Evolutionary conservation across 1,140 invertebrate genomes (phyloP), one percentile per base, ranked within the genome.

Genomic region (Cotesia glomerata): DNA sequence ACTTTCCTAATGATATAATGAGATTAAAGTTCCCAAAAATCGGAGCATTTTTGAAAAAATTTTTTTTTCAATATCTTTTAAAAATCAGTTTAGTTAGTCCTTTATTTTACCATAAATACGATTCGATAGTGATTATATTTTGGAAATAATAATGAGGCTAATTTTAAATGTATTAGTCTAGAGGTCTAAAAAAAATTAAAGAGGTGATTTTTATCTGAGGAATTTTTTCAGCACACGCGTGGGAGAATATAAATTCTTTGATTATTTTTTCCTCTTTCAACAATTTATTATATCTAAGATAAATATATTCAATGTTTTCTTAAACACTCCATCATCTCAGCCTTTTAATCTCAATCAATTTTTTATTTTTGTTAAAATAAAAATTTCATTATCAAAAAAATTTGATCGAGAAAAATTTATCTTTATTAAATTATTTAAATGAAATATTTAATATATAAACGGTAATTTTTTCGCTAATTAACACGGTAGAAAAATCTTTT

Each of bases 101-200:
- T 18, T 49, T 26, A 45, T 11, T 18, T 51, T 39, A 36, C 35
- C 3, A 14, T 64, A 39, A 34, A 58, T 9, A 58, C 32, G 56
- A 11, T 3, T 2, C 73, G 13, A 9, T 16, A 26, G 56, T 58
- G 16, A 58, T 32, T 18, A 34, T 18, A 58, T 58, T 18, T 58
- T 59, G 34, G 69, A 65, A 76, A 75, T 77, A 75, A 74, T 73
- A 63, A 72, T 73, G 67, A 69, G 75, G 75, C 73, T 80, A 78
- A 84, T 84, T 78, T 81, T 81, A 82, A 83, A 84, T 81, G 79
- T 78, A 80, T 83, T 81, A 75, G 67, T 66, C 68, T 51, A 78
- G 72, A 45, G 39, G 39, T 11, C 11, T 9, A 45, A 76, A 76
- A 13, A 14, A 59, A 64, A 32, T 51, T 32, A n/a, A 2, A 52